Base-by-base conservation (phyloP, 2,113 vertebrate species). In the Lates calcarifer region DNA sequence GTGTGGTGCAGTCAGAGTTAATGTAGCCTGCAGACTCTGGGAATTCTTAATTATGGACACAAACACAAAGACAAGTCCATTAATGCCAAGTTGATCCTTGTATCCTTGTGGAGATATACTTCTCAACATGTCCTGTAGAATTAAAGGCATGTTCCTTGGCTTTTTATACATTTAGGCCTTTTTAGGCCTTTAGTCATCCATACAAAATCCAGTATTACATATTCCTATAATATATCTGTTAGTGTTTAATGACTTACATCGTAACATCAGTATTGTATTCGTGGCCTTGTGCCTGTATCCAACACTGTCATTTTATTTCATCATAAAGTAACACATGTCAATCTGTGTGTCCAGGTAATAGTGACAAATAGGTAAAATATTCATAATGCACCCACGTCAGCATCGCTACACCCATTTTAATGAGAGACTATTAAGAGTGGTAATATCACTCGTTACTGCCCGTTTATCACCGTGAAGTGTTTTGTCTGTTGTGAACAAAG, bases 31-130 rank as follows among this genome's bases (percentile, higher is more conserved):
- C 53, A 79, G 41, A 81, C 33, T 79, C 58, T 74, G 82, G 62
- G 81, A 85, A 90, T 87, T 88, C 55, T 86, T 91, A 86, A 89
- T 81, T 84, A 88, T 61, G 29, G 24, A 60, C 31, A 81, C 64
- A 81, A 76, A 80, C 53, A 61, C 41, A 39, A 55, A 67, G 51
- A 87, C 35, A 61, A 67, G 72, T 87, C 81, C 84, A 91, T 91
- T 87, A 89, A 79, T 43, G 75, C 62, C 37, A 68, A 55, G 60
- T 67, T 67, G 31, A 81, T 75, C 56, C 60, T 53, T 62, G 26
- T 51, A 35, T 65, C 33, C 45, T 53, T 2, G 1, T 24, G 24
- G 20, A 73, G 31, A 60, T 28, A 33, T 20, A 9, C 17, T 33
- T 79, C 47, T 26, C 3, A 12, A 73, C 41, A 20, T 55, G 74